These are phyloP conservation scores for Corythornis cristatus DNA, from an alignment of 2,113 vertebrate genomes.

Conservation along the genomic window DNA sequence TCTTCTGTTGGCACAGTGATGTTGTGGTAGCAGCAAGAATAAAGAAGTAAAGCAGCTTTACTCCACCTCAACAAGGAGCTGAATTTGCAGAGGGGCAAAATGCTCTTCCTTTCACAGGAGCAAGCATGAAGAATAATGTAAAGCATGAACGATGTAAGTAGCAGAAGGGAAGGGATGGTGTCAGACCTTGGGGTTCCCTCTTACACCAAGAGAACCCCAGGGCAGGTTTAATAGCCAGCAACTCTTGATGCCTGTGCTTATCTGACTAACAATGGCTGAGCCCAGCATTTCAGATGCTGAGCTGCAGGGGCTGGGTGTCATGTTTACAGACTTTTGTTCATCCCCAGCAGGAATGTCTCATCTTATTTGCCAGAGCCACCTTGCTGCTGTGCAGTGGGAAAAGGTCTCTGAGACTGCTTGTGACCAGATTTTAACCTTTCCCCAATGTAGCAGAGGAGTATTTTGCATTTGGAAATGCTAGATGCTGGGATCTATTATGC, in stretches of 20 bases:
- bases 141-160: not conserved
- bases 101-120: not conserved
- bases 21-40: not conserved
- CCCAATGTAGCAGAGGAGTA: not conserved
- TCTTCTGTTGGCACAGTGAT: not conserved
- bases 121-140: not conserved
- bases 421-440: not conserved
- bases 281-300: accelerated
- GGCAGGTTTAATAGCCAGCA: not conserved
- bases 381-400: not conserved
- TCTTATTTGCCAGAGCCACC: not conserved
- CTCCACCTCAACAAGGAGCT: not conserved
- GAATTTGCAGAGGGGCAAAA: not conserved
- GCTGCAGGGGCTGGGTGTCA: not conserved
- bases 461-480: not conserved
- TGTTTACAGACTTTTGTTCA: not conserved
- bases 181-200: not conserved
- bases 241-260: not conserved
- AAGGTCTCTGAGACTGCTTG: not conserved
- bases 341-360: not conserved
- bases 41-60: not conserved
- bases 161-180: not conserved
- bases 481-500: not conserved
- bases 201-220: not conserved
- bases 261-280: not conserved